Evolutionary conservation across 2,113 vertebrate genomes (phyloP).

Genomic region (Scortum barcoo): DNA sequence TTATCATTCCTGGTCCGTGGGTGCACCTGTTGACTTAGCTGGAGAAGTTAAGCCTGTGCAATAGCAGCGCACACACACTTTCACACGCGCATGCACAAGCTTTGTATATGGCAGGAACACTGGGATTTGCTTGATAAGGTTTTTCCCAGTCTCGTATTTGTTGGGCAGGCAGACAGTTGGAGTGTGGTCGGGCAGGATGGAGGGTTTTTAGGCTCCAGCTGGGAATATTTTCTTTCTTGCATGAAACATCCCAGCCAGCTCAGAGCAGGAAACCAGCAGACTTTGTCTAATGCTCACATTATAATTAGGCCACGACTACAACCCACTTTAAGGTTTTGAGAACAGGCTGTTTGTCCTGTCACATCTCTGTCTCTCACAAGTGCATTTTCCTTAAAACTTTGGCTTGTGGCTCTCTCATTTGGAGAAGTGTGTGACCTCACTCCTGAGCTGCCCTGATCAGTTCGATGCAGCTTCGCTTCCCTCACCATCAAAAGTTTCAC

Average conservation of each 20-base stretch:
- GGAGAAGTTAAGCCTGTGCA: background rate
- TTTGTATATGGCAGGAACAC: background rate
- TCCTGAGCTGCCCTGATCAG: slow-evolving; percentile 31
- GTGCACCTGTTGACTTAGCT: background rate
- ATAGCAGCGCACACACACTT: background rate
- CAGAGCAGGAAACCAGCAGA: slow-evolving; percentile 13
- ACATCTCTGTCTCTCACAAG: background rate
- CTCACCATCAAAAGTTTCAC: slow-evolving; percentile 2
- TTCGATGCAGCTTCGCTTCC: slow-evolving; percentile 15
- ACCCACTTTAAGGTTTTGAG: slow-evolving; percentile 9
- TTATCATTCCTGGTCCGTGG: background rate
- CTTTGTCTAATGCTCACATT: background rate
- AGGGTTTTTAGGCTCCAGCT: slow-evolving; percentile 23
- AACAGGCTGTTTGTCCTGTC: slow-evolving; percentile 8
- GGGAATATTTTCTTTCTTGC: slow-evolving; percentile 32
- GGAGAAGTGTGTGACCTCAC: slow-evolving; percentile 41
- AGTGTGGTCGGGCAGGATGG: slow-evolving; percentile 3
- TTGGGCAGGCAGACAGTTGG: slow-evolving; percentile 17
- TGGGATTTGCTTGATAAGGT: background rate
- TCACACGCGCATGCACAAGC: background rate
- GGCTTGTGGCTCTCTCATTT: background rate
- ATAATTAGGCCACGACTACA: background rate
- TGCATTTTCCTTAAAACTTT: slow-evolving; percentile 12
- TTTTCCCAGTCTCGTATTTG: slow-evolving; percentile 35
- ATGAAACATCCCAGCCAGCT: slow-evolving; percentile 12